Percentiles rank a stretch among this genome's conserved stretches.
Conservation (phyloP, 1,140 invertebrate genomes). For the Diorhabda elongata region DNA sequence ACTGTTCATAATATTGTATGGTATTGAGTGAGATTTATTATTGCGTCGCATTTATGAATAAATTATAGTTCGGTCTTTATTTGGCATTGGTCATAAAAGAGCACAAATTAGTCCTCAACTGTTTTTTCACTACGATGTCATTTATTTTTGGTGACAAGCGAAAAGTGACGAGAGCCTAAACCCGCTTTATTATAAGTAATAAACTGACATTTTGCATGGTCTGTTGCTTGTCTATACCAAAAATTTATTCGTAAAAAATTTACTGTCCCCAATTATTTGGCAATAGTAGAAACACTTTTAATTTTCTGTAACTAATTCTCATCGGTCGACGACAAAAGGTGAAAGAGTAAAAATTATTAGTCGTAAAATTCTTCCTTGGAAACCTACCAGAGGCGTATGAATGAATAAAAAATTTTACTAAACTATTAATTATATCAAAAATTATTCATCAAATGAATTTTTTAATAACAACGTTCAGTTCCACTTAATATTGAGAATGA, state of each 20-base stretch:
- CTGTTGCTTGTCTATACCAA: conserved; percentile 35
- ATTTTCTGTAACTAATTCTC: conserved; percentile 30
- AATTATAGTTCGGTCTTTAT: no score
- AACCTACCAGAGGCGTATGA: neutral
- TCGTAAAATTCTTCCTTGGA: neutral
- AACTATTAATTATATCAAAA: no score
- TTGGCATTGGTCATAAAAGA: neutral
- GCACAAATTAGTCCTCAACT: neutral
- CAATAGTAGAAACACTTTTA: conserved; percentile 29
- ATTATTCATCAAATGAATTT: no score
- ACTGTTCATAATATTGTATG: no score
- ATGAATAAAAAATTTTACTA: no score
- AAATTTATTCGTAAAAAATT: conserved; percentile 30
- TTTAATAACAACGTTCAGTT: no score
- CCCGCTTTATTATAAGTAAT: conserved; percentile 23
- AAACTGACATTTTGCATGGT: conserved; percentile 39
- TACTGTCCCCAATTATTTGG: conserved; percentile 30
- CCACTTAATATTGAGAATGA: no score
- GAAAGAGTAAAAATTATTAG: neutral
- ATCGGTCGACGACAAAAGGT: conserved; percentile 11
- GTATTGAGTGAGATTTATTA: no score
- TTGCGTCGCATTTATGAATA: no score
- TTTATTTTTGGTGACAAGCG: neutral
- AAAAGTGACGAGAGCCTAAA: neutral
- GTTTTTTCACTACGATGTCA: neutral